Base-by-base conservation (phyloP, 2,888 invertebrate genomes). In the Sepioteuthis lessoniana region DNA sequence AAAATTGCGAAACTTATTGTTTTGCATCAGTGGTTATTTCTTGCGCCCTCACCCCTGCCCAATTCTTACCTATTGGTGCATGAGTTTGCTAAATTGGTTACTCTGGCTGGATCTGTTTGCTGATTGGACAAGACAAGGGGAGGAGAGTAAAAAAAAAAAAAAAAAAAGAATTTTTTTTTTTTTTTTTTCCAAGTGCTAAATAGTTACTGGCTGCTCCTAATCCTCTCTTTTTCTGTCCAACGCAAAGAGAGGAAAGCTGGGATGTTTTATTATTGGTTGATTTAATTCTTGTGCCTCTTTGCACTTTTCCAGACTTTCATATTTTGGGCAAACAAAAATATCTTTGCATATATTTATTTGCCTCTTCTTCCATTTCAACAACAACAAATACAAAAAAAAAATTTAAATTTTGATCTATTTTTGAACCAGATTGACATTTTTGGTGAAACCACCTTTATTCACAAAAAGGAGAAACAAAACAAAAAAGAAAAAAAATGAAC, bases 51-150 rank as follows among this genome's bases (percentile, higher is more conserved):
- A 21, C 91, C 37, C 37, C 91, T 42, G 38, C 42, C 25, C 25
- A 42, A 31, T 91, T 42, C 46, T 92, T 31, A 37, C n/a, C 31
- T 38, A 16, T 46, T 46, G 35, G 42, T 42, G 91, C 31, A 92
- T 92, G 46, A 92, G n/a, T 92, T 46, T 92, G 91, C 47, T 31
- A 92, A 42, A n/a, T 76, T n/a, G 76, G 76, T n/a, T n/a, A n/a
- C 31, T 25, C 55, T 55, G 55, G 55, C 55, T 25, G 55, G 55
- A 55, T 25, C 55, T 25, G 5, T 55, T 76, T n/a, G 16, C 35
- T 35, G 35, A 76, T 35, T 76, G 76, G 76, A n/a, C n/a, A 76
- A n/a, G 76, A 31, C 46, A 76, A 76, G 31, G 7, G 31, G 31
- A 76, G 76, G 76, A 76, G 76, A 76, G 76, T n/a, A n/a, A n/a